Evolutionary conservation across 2,113 vertebrate genomes (phyloP), one percentile per base, ranked within the genome.

Genomic region (Xiphophorus couchianus): DNA sequence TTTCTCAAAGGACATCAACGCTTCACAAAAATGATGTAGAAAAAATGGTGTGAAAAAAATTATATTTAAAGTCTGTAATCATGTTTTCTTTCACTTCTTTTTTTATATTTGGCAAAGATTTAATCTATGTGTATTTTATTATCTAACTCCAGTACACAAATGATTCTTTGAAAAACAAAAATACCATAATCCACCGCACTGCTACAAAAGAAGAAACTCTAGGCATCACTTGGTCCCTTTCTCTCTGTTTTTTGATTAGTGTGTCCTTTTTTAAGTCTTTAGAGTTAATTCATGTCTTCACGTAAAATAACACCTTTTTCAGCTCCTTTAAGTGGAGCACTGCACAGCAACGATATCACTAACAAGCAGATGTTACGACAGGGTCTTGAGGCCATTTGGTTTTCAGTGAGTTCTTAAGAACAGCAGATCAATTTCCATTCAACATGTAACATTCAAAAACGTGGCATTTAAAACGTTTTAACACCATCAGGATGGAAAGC

Each of bases 361-460:
- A 84, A 86, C 77, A 85, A 75, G 78, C 69, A 82, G 74, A 69
- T 64, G 80, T 78, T 85, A 80, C 62, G 63, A 35, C 17, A 12
- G 77, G 74, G 62, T 82, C 77, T 66, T 63, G 70, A 82, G 78
- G 62, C 62, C 65, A 68, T 81, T 84, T 77, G 71, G 67, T 71
- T 81, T 69, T 69, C n/a, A 31, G 33, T 81, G 5, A 72, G 81
- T 76, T 77, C 61, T 64, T 77, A 73, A 58, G 78, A 75, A 82
- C 70, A 69, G 42, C 76, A 66, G 27, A 54, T 70, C 62, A 69
- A 62, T 74, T 86, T 76, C 30, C 28, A 48, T 76, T 71, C 48
- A 35, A 69, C 70, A 64, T 75, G 83, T 72, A 73, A 42, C 65
- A 69, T 83, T 82, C 44, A 73, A 68, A 74, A 86, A 82, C 82